phyloP scores from a whole-genome alignment of 1,140 invertebrate species.

The Lepidurus apus region DNA sequence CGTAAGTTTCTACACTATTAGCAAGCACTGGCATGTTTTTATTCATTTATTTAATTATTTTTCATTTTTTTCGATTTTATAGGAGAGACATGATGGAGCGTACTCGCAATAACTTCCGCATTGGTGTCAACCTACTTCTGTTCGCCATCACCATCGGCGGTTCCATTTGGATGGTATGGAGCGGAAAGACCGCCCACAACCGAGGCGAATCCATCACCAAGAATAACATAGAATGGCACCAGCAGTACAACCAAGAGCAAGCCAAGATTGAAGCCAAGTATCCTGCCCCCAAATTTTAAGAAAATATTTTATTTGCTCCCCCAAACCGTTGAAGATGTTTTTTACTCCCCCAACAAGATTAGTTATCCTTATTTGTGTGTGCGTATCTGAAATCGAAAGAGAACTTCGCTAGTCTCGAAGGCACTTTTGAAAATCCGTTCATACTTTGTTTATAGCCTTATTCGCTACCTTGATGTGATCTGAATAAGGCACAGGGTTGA shows the following conservation, averaged over 20 bases:
- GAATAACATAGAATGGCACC: slow-evolving; percentile 30
- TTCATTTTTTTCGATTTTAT: background rate
- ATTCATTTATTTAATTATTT: background rate
- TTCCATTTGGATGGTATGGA: slow-evolving; percentile 30
- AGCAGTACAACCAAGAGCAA: slow-evolving; percentile 30
- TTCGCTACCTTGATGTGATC: slow-evolving; percentile 1
- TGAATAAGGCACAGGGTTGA: background rate
- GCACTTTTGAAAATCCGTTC: background rate
- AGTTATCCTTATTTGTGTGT: background rate
- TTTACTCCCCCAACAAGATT: background rate
- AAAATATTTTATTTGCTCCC: background rate
- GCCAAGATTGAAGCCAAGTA: slow-evolving; percentile 10
- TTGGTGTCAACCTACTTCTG: slow-evolving; percentile 24
- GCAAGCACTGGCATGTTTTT: background rate
- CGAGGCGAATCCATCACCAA: slow-evolving; percentile 28
- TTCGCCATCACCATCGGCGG: slow-evolving; percentile 22
- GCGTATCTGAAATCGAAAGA: background rate
- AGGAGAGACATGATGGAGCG: slow-evolving; percentile 33
- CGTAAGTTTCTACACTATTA: slow-evolving; percentile 24
- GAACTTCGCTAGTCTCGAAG: slow-evolving; percentile 13
- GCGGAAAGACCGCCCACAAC: slow-evolving; percentile 29
- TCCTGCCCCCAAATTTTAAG: slow-evolving; percentile 11
- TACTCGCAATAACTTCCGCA: slow-evolving; percentile 28
- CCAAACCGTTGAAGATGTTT: background rate
- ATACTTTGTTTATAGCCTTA: slow-evolving; percentile 7